Evolutionary conservation across 2,797 vertebrate species (phyloP), one percentile per base, ranked within the genome.

Genomic region (Premnoplex brunnescens): DNA sequence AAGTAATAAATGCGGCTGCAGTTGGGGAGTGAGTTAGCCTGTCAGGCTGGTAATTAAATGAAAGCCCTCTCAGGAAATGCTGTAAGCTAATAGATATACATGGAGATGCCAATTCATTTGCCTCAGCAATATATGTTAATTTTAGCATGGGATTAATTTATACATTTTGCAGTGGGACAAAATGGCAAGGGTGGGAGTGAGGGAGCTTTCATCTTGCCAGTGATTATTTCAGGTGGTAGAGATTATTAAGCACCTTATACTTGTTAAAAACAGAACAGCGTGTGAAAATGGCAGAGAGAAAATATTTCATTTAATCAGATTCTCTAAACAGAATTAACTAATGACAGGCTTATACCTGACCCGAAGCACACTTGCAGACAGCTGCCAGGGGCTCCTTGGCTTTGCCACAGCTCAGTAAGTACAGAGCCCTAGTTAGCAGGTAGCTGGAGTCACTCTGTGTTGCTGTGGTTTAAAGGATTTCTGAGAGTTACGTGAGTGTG

Each of bases 31-130:
- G 76, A 93, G 69, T 48, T 84, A 37, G 82, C 27, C 49, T 96
- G 93, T 91, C 89, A 94, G 78, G 49, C 62, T 89, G 85, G 77
- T 94, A 95, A 96, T 96, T 92, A 96, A 95, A 84, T 92, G 86
- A 89, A 89, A 89, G 32, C 63, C 76, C 49, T 85, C 89, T 91
- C 89, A 92, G 88, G 93, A 95, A 91, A 89, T 86, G 79, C 91
- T 89, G 66, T 75, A 81, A 89, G 81, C 62, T 81, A 89, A 92
- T 55, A 95, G 91, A 39, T 92, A 51, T 14, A 92, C 59, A 24
- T 9, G 28, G 74, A 59, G 56, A 92, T 85, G 66, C 69, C 76
- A 92, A 30, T 88, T 96, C 34, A 78, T 92, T 96, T 92, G 76
- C 89, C 63, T 94, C 85, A 89, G 66, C 76, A 79, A 88, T 90